phyloP scores from a whole-genome alignment of 2,888 invertebrate genomes.

The Apoderus coryli region DNA sequence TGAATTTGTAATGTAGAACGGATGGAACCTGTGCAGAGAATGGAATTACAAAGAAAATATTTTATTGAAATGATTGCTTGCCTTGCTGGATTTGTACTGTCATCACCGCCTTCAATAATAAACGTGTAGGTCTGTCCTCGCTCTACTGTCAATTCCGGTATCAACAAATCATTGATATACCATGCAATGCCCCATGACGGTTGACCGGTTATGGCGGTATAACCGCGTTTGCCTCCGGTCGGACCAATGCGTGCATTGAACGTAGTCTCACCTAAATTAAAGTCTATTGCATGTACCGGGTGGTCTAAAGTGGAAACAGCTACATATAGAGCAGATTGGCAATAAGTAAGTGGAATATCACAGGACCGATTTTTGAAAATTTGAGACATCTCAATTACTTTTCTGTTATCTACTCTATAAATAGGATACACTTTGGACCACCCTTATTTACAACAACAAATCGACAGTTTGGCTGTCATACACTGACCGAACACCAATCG shows the following conservation, averaged over 20 bases:
- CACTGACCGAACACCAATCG: too few relatives aligned
- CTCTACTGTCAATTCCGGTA: slow-evolving; percentile 80
- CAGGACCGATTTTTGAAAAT: too few relatives aligned
- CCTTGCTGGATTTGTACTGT: slow-evolving; percentile 63
- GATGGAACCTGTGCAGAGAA: slow-evolving; percentile 49
- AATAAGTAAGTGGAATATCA: too few relatives aligned
- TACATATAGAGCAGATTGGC: too few relatives aligned
- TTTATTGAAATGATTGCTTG: slow-evolving; percentile 9
- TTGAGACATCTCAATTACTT: too few relatives aligned
- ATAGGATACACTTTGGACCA: too few relatives aligned
- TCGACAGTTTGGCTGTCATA: too few relatives aligned
- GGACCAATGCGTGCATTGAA: slow-evolving; percentile 73
- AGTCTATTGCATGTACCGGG: too few relatives aligned
- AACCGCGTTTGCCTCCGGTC: slow-evolving; percentile 67
- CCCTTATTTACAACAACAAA: too few relatives aligned
- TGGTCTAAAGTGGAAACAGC: too few relatives aligned
- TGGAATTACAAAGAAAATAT: neutral
- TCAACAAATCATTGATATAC: slow-evolving; percentile 82
- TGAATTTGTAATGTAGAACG: slow-evolving; percentile 81
- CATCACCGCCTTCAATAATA: slow-evolving; percentile 71
- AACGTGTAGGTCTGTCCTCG: slow-evolving; percentile 78
- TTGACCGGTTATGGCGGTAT: slow-evolving; percentile 63
- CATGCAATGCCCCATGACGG: slow-evolving; percentile 85
- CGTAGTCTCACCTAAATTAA: slow-evolving; percentile 38
- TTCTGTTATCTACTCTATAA: too few relatives aligned